Conservation (phyloP, 2,888 invertebrate species). For the Meteorus colon region DNA sequence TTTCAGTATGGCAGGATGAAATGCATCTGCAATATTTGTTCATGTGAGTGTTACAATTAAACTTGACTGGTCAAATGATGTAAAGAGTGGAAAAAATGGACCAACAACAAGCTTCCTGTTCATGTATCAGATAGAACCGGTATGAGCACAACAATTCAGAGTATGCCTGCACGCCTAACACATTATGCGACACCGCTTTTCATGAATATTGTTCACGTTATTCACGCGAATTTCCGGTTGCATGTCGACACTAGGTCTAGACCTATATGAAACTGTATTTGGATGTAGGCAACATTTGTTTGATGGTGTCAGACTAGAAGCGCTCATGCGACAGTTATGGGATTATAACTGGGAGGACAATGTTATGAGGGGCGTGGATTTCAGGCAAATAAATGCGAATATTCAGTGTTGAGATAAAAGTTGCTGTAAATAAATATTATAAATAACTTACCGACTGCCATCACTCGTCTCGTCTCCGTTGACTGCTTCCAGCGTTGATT, state of each 20-base stretch:
- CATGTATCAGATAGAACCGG: slow-evolving; percentile 2
- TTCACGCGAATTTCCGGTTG: slow-evolving; percentile 39
- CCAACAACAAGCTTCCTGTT: slow-evolving; percentile 19
- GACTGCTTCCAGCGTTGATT: too few relatives aligned
- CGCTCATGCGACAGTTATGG: neutral
- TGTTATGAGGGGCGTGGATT: too few relatives aligned
- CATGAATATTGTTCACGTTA: slow-evolving; percentile 23
- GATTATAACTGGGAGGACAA: too few relatives aligned
- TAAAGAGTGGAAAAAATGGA: neutral
- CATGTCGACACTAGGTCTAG: slow-evolving; percentile 17
- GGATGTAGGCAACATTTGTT: neutral
- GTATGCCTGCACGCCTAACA: neutral
- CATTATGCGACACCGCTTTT: neutral
- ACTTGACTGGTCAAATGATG: neutral
- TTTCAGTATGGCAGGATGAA: neutral
- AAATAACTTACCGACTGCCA: too few relatives aligned
- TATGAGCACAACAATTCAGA: slow-evolving; percentile 17
- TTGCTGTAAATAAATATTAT: too few relatives aligned
- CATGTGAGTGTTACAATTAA: neutral
- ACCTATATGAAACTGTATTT: slow-evolving; percentile 3
- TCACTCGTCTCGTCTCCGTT: too few relatives aligned
- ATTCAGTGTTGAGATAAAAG: too few relatives aligned
- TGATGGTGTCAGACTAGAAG: neutral
- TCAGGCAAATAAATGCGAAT: too few relatives aligned
- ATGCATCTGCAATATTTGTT: neutral